Base-by-base conservation (phyloP, 23 tunicate genomes). In the Halocynthia aurantium region DNA sequence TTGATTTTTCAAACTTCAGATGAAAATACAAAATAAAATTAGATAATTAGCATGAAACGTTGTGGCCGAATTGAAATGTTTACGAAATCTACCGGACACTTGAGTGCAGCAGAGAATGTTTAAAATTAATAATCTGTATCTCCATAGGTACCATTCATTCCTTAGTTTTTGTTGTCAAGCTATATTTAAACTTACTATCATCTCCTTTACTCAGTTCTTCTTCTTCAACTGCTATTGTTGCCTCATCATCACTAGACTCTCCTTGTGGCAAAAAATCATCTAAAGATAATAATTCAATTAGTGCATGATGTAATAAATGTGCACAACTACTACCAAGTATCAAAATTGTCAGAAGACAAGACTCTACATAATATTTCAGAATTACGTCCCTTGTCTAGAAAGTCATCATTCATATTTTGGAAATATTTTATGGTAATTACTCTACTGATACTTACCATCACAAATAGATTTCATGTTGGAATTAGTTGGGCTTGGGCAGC, bases 261-360 rank as follows among this genome's bases (percentile, higher is more conserved):
- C 96, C 96, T 76, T 81, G 96, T n/a, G 96, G 96, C 40, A 89
- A 66, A 56, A 89, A 89, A 7, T 89, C 96, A 76, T 80, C 96
- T 89, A 71, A 67, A 83, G 22, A 69, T 55, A 66, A 52, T 12
- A 31, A 31, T 31, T 31, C 44, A 31, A 31, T 31, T 31, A 31
- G 44, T 31, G 44, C 44, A 31, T 31, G 44, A 31, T 31, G 44
- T 31, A 31, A 31, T 31, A 31, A 31, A 31, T 31, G 44, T 31
- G 44, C 44, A 31, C 44, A 31, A 31, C 44, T 31, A 31, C 44
- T 31, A 69, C 21, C 6, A 53, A 78, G 44, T 50, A 11, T 17
- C 72, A 68, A 2, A 68, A 68, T n/a, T 68, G 4, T n/a, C n/a
- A 60, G 17, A 60, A 84, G 83, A 84, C 83, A 50, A n/a, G 82